Base-by-base conservation (phyloP, 2,113 vertebrate species). In the Baryphthengus martii region DNA sequence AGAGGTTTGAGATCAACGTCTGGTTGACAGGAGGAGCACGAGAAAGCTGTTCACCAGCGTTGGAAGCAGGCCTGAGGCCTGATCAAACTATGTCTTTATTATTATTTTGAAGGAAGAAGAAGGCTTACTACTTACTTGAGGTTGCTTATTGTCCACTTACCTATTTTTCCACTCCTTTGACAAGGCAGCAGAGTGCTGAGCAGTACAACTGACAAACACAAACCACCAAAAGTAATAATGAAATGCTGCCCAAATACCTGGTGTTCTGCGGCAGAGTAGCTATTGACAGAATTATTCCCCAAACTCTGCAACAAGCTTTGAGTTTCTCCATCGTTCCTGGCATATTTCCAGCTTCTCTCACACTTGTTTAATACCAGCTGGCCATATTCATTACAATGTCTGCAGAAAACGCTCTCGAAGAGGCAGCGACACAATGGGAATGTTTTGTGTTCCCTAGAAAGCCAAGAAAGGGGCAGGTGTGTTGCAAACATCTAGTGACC, bases 401-500 rank as follows among this genome's bases (percentile, higher is more conserved):
- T 90, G 91, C 55, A 96, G 80, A 87, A 94, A 88, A n/a, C 0
- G 0, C 59, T 88, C 45, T 88, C 78, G 63, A 66, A 76, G 85
- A 66, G 68, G 19, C 85, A 95, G 59, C 13, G 8, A 71, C 58
- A 72, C 62, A 73, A 67, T 44, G 88, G 59, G 55, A 78, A 50
- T 74, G 25, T 80, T 97, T 96, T 95, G 88, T 76, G 68, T 85
- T 83, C 82, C 47, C 35, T 37, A 61, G 91, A 93, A 92, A 95
- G 87, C 87, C 90, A 90, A 50, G 81, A 78, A 79, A 73, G 66
- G 35, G 93, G 80, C 94, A 89, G 94, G 87, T 55, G 80, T 95
- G 89, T 93, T 97, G 94, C 85, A 95, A 93, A 96, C 94, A 96
- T 78, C 95, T 91, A 74, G 66, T 96, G 95, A 94, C 93, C 75